Conservation (phyloP, 2,113 vertebrate genomes). For the Galeopterus variegatus region DNA sequence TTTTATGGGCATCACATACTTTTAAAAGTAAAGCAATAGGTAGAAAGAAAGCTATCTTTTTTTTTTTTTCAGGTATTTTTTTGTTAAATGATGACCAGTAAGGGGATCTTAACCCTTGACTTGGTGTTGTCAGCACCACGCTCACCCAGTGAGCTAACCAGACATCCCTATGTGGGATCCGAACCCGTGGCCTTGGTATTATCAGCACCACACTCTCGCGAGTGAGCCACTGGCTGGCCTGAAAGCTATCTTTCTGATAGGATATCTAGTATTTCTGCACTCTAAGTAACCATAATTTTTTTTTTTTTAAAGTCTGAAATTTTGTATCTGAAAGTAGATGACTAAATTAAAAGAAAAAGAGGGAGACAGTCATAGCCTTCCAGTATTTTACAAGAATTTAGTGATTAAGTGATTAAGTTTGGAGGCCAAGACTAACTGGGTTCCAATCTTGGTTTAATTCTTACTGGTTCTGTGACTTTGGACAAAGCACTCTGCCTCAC, state of each 20-base stretch:
- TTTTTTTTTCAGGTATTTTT: too few relatives aligned
- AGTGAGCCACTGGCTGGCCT: too few relatives aligned
- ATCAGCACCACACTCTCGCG: too few relatives aligned
- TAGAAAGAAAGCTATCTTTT: slow-evolving; percentile 16
- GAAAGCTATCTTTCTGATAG: slow-evolving; percentile 1
- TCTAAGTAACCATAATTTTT: neutral
- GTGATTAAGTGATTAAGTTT: neutral
- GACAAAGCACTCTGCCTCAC: neutral
- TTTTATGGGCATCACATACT: neutral
- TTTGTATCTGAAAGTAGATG: neutral
- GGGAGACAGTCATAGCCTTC: neutral
- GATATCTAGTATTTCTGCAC: slow-evolving; percentile 17
- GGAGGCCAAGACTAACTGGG: neutral
- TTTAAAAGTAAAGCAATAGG: slow-evolving; percentile 50
- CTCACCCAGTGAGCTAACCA: too few relatives aligned
- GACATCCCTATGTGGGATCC: too few relatives aligned
- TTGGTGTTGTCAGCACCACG: too few relatives aligned
- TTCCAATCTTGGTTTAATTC: neutral
- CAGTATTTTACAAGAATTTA: slow-evolving; percentile 20
- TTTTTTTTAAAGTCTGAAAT: neutral
- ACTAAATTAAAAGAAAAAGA: neutral
- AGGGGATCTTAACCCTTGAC: too few relatives aligned
- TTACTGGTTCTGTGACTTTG: neutral
- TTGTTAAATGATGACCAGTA: too few relatives aligned
- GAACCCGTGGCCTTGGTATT: too few relatives aligned